These are phyloP conservation scores for Xestia c-nigrum DNA, from an alignment of 2,888 invertebrate species.

Conservation along the genomic window DNA sequence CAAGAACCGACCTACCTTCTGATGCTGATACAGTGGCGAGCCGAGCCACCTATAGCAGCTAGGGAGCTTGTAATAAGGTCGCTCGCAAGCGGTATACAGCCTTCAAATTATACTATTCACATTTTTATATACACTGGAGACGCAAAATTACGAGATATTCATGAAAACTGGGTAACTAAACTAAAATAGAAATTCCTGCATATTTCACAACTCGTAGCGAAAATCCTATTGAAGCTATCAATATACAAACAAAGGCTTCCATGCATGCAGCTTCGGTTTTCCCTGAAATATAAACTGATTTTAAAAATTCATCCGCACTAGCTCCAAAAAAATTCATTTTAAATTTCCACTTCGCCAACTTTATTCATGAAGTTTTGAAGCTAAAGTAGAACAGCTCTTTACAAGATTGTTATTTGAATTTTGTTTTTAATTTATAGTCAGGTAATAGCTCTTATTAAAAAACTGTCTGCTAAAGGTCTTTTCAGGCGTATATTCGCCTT, in stretches of 20 bases:
- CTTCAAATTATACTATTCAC: conserved; percentile 71
- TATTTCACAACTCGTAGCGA: conserved; percentile 11
- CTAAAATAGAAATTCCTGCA: conserved; percentile 26
- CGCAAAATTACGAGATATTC: conserved; percentile 45
- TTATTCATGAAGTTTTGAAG: conserved; percentile 59
- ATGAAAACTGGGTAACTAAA: conserved; percentile 27
- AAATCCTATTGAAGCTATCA: conserved; percentile 31
- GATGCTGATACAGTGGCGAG: conserved; percentile 80
- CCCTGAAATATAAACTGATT: conserved; percentile 51
- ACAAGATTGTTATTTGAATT: conserved; percentile 48
- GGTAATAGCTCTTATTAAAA: conserved; percentile 23
- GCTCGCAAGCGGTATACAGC: conserved; percentile 70
- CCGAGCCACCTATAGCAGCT: conserved; percentile 77
- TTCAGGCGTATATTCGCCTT: not conserved
- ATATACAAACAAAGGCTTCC: conserved; percentile 48
- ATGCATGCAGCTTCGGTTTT: conserved; percentile 40
- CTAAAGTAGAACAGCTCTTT: conserved; percentile 49
- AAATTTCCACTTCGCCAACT: conserved; percentile 51
- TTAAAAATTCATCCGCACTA: conserved; percentile 40
- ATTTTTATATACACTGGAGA: conserved; percentile 67
- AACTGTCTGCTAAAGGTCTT: conserved; percentile 11
- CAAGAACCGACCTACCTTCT: conserved; percentile 89
- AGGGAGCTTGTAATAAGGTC: conserved; percentile 80
- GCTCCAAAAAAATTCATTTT: conserved; percentile 51
- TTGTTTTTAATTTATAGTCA: conserved; percentile 42